Evolutionary conservation across 2,888 invertebrate genomes (phyloP), one percentile per base, ranked within the genome.

Genomic region (Atrina japonica): DNA sequence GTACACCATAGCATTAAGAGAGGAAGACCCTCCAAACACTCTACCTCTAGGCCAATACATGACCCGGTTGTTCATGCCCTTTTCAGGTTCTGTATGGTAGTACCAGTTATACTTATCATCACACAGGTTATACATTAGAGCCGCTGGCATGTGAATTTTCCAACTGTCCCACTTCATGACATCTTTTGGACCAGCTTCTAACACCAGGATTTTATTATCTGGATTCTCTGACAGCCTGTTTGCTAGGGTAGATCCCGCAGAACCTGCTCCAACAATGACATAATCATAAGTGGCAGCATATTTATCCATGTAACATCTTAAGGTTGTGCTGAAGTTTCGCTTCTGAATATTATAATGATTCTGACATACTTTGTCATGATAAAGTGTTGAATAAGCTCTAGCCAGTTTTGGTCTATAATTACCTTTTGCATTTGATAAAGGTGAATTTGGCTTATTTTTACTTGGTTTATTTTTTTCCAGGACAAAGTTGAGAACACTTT

Each of bases 1-100:
- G 87, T 96, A 96, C 7, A 90, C 93, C 90, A 96, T 93, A 83
- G 95, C 96, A 91, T 97, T 97, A 11, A 97, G 93, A 81, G 95
- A 94, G 0, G 95, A 95, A 14, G 95, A 95, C 0, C 97, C 97
- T 0, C 97, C 97, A 63, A 95, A 92, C 0, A 96, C 96, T 30
- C 91, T 81, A 3, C 92, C 92, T 21, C 92, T 77, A 0, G 92
- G 92, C 91, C 91, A 91, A 83, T 92, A 92, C 85, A 92, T 88
- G 41, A 88, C 85, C 16, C 92, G 84, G 72, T 91, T 86, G 70
- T 91, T 87, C 85, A 91, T 86, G 69, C 87, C 81, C 65, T 85
- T 83, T 80, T 92, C 92, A 2, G 92, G 91, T 41, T 88, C 86
- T 5, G 92, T 92, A 75, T 91, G 89, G 79, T 92, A 92, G 76